Percentiles rank a stretch among this genome's conserved stretches.
Conservation (phyloP, 2,888 invertebrate species). For the Spilosoma lubricipeda region DNA sequence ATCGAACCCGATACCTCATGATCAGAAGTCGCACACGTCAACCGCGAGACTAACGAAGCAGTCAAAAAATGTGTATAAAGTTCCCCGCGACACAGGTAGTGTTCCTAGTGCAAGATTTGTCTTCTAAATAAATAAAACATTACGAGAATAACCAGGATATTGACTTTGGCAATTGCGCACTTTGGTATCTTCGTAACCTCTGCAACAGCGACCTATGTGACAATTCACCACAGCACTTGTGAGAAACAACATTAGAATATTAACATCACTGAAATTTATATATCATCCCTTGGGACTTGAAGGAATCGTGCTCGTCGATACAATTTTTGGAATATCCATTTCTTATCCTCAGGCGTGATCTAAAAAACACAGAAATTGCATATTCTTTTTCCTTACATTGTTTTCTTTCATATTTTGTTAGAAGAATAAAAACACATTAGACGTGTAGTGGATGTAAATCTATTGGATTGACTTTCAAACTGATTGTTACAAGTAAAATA, state of each 20-base stretch:
- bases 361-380: background rate
- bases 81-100: too few relatives aligned
- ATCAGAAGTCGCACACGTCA: too few relatives aligned
- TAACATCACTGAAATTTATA: background rate
- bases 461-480: background rate
- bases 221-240: background rate
- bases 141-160: background rate
- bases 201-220: background rate
- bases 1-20: too few relatives aligned
- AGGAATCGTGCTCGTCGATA: background rate
- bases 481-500: background rate
- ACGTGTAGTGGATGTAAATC: background rate
- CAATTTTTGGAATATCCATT: background rate
- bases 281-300: background rate
- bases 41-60: too few relatives aligned
- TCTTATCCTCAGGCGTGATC: background rate
- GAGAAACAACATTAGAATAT: background rate
- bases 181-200: background rate
- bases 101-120: too few relatives aligned
- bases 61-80: too few relatives aligned
- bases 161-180: background rate
- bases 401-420: background rate
- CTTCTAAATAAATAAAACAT: background rate
- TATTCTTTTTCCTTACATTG: background rate
- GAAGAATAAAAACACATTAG: slow-evolving; percentile 1